These are phyloP conservation scores for Euwallacea similis DNA, from an alignment of 1,140 invertebrate species.

Conservation along the genomic window DNA sequence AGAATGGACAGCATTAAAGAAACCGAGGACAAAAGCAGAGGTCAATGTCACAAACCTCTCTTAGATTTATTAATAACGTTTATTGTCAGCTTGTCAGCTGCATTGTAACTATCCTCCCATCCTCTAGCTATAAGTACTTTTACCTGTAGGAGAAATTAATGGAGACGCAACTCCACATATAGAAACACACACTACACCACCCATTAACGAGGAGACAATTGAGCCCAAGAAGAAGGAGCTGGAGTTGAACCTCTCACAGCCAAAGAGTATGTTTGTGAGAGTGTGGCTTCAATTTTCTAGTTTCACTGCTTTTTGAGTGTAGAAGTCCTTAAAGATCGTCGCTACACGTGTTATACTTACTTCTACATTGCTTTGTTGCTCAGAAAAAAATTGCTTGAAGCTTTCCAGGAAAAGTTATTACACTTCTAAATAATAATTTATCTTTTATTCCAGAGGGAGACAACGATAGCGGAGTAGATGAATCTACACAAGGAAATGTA, in stretches of 20 bases:
- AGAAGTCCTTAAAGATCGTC: neutral
- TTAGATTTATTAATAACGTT: too few species aligned
- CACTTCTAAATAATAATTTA: too few species aligned
- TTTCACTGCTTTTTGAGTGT: neutral
- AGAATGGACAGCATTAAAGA: constrained; percentile 46
- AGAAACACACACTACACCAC: too few species aligned
- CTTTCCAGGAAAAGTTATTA: too few species aligned
- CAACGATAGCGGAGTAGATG: constrained; percentile 77
- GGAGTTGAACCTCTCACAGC: constrained; percentile 39
- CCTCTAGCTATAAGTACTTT: too few species aligned
- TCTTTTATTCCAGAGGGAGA: constrained; percentile 68
- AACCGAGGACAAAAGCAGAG: constrained; percentile 30
- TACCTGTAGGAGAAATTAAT: neutral
- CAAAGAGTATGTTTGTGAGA: constrained; percentile 37
- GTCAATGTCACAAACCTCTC: constrained; percentile 7
- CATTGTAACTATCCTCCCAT: neutral
- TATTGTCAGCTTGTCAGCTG: neutral
- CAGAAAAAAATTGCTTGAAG: too few species aligned
- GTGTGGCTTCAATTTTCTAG: neutral
- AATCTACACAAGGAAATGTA: constrained; percentile 75
- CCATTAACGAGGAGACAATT: too few species aligned
- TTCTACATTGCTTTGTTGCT: too few species aligned
- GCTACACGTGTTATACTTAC: too few species aligned
- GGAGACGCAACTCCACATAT: too few species aligned
- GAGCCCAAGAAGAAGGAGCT: constrained; percentile 17